Percentiles rank a stretch among this genome's conserved stretches.
Conservation (phyloP, 2,797 vertebrate genomes). For the Artibeus jamaicensis region DNA sequence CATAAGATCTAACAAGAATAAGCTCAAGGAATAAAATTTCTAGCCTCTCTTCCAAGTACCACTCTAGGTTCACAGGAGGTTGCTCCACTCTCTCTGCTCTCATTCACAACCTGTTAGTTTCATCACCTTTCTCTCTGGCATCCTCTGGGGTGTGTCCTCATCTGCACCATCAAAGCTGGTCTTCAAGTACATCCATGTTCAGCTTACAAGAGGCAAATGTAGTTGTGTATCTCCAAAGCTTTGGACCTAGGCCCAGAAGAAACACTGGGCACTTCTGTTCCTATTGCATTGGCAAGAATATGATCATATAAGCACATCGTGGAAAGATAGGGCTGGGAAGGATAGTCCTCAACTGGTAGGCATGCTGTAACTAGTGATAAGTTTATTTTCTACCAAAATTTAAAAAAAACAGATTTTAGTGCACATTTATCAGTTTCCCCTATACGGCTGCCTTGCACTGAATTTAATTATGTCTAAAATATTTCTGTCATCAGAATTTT, state of each 20-base stretch:
- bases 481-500: background rate
- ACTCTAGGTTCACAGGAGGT: background rate
- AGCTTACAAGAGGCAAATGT: background rate
- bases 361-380: background rate
- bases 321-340: background rate
- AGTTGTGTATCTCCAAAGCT: background rate
- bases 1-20: background rate
- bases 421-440: background rate
- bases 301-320: background rate
- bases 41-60: background rate
- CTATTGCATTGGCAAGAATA: background rate
- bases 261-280: background rate
- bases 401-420: background rate
- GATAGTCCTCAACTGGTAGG: background rate
- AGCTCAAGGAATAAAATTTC: background rate
- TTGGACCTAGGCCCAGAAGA: background rate
- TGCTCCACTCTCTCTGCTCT: background rate
- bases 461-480: background rate
- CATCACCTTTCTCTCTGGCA: background rate
- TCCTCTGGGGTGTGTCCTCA: background rate
- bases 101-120: background rate
- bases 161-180: background rate
- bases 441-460: background rate
- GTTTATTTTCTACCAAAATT: background rate
- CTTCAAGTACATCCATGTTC: background rate